Conservation (phyloP, 2,888 invertebrate genomes). For the Sinelater perroti region DNA sequence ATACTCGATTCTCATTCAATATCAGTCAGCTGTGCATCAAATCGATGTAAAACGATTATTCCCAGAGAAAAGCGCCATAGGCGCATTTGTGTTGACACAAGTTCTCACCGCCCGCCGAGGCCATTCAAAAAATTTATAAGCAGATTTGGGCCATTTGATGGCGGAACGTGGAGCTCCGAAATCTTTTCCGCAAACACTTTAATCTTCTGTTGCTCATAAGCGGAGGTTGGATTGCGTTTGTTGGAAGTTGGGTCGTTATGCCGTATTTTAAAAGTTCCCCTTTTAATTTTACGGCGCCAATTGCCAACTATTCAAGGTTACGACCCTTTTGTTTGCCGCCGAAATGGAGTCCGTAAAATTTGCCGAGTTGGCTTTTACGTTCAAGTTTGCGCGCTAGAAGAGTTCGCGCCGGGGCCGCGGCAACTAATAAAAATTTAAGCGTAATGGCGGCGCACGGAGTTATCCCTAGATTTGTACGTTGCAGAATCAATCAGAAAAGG, state of each 20-base stretch:
- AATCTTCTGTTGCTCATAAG: slow-evolving; percentile 27
- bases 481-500: too few relatives aligned
- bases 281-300: slow-evolving; percentile 8
- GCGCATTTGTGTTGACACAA: slow-evolving; percentile 27
- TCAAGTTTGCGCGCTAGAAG: too few relatives aligned
- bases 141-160: slow-evolving; percentile 35
- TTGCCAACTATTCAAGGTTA: slow-evolving; percentile 15
- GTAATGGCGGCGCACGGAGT: too few relatives aligned
- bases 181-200: slow-evolving; percentile 33
- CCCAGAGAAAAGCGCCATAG: slow-evolving; percentile 9
- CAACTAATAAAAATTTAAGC: too few relatives aligned
- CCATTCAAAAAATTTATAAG: slow-evolving; percentile 34
- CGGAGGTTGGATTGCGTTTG: slow-evolving; percentile 21
- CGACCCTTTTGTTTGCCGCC: too few relatives aligned
- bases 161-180: slow-evolving; percentile 24
- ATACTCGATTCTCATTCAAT: too few relatives aligned
- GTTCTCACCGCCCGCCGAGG: slow-evolving; percentile 4
- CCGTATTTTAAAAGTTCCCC: slow-evolving; percentile 18
- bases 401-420: too few relatives aligned
- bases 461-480: too few relatives aligned
- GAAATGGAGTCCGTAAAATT: too few relatives aligned
- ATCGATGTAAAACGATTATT: slow-evolving; percentile 3
- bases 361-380: too few relatives aligned
- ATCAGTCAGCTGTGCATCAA: slow-evolving; percentile 18
- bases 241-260: slow-evolving; percentile 17